A percentile compares a stretch with the other conserved stretches of the same genome.
phyloP scores from a whole-genome alignment of 2,888 invertebrate genomes.

The Diadegma fenestrale region DNA sequence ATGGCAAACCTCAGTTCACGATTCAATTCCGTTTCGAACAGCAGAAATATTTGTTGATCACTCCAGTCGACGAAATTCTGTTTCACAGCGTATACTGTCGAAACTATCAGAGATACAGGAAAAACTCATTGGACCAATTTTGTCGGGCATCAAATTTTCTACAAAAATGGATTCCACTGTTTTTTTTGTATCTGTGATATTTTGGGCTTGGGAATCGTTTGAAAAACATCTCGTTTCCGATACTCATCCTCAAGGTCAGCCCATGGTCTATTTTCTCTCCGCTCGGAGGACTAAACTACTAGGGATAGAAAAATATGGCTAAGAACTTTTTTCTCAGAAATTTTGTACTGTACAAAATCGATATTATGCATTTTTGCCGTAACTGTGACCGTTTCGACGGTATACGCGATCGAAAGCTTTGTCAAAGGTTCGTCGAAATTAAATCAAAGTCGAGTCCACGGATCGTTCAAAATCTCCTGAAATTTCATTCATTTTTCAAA shows the following conservation, averaged over 20 bases:
- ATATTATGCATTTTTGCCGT: not conserved
- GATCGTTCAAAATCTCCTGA: not conserved
- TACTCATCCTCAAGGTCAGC: not conserved
- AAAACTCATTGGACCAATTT: not conserved
- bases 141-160: not conserved
- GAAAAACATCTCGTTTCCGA: not conserved
- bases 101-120: not conserved
- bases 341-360: not conserved
- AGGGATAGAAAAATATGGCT: not conserved
- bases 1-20: not conserved
- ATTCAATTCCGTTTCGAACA: not conserved
- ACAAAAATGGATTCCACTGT: not conserved
- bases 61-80: not conserved
- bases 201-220: not conserved
- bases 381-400: not conserved
- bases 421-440: not conserved
- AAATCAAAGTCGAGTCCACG: too few relatives aligned
- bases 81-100: not conserved
- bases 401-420: not conserved
- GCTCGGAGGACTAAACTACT: not conserved
- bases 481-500: not conserved
- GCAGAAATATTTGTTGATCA: not conserved
- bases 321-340: not conserved
- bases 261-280: not conserved
- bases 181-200: not conserved